Percentiles rank a stretch among this genome's conserved stretches.
These are phyloP conservation scores for Cirrhinus mrigala DNA, from an alignment of 2,797 vertebrate genomes.

Conservation along the genomic window DNA sequence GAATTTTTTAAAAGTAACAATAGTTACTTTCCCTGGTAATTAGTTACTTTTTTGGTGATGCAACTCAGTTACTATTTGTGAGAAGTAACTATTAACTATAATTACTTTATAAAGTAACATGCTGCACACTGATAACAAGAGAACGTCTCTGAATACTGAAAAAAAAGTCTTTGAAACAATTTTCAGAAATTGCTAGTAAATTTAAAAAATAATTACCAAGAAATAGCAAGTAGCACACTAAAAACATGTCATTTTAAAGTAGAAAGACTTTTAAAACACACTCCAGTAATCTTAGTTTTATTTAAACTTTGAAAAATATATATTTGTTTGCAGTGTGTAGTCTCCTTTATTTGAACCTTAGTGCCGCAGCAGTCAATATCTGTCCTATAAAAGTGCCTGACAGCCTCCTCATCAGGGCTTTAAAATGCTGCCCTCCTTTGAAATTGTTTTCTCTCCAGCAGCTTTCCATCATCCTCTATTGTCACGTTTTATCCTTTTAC, in stretches of 20 bases:
- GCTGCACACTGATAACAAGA: not conserved
- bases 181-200: not conserved
- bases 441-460: conserved; percentile 58
- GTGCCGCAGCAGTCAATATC: conserved; percentile 40
- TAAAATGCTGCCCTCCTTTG: conserved; percentile 40
- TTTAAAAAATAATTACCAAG: not conserved
- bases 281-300: not conserved
- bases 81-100: too few species aligned
- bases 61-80: too few species aligned
- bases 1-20: too few species aligned
- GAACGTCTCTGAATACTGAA: not conserved
- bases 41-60: too few species aligned
- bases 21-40: too few species aligned
- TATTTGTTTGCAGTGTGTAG: not conserved
- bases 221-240: not conserved
- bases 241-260: not conserved
- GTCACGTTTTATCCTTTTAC: conserved; percentile 59
- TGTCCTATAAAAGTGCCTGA: conserved; percentile 23
- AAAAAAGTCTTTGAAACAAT: too few species aligned
- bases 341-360: conserved; percentile 26
- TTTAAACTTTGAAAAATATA: not conserved
- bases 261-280: not conserved
- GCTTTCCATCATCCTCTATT: conserved; percentile 73
- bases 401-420: conserved; percentile 42
- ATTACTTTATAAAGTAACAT: too few species aligned